Evolutionary conservation across 2,888 invertebrate species (phyloP).

Genomic region (Eristalinus sepulchralis): DNA sequence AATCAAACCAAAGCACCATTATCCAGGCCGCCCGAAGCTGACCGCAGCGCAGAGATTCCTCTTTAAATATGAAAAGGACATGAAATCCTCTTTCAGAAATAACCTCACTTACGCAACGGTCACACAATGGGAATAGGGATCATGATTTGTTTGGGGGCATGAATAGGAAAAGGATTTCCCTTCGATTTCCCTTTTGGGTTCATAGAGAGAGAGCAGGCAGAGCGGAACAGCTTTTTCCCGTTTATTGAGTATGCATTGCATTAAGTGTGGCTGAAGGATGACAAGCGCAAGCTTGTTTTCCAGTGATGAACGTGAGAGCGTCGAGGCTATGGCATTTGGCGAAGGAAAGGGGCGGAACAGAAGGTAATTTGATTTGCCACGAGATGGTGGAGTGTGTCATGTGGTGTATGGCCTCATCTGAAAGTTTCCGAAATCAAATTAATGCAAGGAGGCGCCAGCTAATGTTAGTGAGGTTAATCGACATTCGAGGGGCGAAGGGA

Average conservation of each 20-base stretch:
- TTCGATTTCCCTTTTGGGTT: background rate
- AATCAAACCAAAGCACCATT: too few species aligned
- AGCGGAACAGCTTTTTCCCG: background rate
- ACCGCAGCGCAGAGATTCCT: background rate
- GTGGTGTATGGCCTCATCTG: background rate
- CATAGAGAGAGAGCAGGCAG: background rate
- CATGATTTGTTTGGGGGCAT: background rate
- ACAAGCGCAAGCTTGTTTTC: background rate
- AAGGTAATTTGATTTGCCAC: constrained; percentile 16
- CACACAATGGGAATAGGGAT: background rate
- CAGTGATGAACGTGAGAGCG: background rate
- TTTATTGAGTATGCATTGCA: constrained; percentile 26
- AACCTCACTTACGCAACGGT: background rate
- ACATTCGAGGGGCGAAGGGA: background rate
- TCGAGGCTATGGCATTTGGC: background rate
- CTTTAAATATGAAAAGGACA: background rate
- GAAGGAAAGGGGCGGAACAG: background rate
- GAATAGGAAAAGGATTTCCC: constrained; percentile 19
- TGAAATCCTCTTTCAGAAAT: background rate
- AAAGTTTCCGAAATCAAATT: constrained; percentile 10
- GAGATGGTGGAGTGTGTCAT: background rate
- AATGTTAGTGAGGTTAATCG: background rate
- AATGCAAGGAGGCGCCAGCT: background rate
- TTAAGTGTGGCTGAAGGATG: background rate
- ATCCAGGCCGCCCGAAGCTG: background rate